Base-by-base conservation (phyloP, 92 coral and sea anemone species). In the Actinernus sp. region DNA sequence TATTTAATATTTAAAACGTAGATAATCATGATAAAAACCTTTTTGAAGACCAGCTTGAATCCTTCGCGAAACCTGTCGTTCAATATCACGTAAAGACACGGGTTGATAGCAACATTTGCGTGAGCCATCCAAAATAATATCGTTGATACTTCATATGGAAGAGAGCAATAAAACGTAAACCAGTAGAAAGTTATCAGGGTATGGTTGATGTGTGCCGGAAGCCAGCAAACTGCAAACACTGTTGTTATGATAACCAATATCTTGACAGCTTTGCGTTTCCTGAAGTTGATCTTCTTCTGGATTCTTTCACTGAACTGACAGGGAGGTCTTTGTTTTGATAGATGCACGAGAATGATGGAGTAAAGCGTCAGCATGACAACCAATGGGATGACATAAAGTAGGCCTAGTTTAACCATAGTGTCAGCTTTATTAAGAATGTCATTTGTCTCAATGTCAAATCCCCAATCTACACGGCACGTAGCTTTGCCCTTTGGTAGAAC, bases 31-130 rank as follows among this genome's bases (percentile, higher is more conserved):
- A n/a, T n/a, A n/a, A n/a, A n/a, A n/a, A 45, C 52, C 78, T 70
- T 70, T 31, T 70, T 41, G 47, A 27, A 56, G 29, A 70, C 30
- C 19, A 60, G 73, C 29, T 55, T 67, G 22, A 83, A 36, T 12
- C 73, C 83, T 48, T 69, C 81, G 23, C 91, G 78, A 3, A 82
- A 89, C 61, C 56, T 86, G 32, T 84, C 78, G 38, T 81, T 89
- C 73, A 89, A 75, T 72, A 79, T 78, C 23, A 89, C 57, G 39
- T 89, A 89, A 20, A 89, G 68, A 50, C 91, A 89, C 5, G 91
- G 91, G 53, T 84, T 79, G 54, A 89, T 68, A 2, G 96, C 88
- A 0, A 78, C 63, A 44, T 84, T 84, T 23, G 91, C 64, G 7
- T 84, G 96, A 1, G 91, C 68, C 49, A 74, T 40, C 57, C 81